phyloP scores from a whole-genome alignment of 2,113 vertebrate genomes.

The Desmodus rotundus region DNA sequence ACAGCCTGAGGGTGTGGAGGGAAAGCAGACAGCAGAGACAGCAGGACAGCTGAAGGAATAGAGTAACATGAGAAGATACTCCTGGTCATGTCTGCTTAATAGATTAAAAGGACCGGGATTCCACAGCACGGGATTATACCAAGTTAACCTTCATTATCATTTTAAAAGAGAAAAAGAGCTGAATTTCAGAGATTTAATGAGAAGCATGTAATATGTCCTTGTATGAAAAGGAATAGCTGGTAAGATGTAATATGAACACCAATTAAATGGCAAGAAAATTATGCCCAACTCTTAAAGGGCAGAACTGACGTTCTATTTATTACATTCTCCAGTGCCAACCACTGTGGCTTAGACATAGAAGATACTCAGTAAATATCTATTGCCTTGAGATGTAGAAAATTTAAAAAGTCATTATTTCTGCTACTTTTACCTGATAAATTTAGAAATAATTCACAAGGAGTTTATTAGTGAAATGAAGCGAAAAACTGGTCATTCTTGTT shows the following conservation, averaged over 20 bases:
- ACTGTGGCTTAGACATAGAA: not conserved
- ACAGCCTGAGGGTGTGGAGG: not conserved
- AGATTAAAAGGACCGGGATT: not conserved
- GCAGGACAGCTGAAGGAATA: not conserved
- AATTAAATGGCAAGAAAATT: not conserved
- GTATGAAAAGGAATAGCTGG: not conserved
- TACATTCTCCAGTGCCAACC: not conserved
- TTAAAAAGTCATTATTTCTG: not conserved
- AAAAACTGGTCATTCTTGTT: not conserved
- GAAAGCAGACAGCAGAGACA: not conserved
- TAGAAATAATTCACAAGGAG: constrained; percentile 4
- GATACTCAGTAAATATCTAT: not conserved
- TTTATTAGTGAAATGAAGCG: not conserved
- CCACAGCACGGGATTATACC: not conserved
- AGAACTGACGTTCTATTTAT: not conserved
- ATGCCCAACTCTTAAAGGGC: not conserved
- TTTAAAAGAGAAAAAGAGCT: not conserved
- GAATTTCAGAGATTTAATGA: constrained; percentile 10
- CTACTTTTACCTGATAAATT: not conserved
- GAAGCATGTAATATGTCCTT: not conserved
- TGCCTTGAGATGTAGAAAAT: not conserved
- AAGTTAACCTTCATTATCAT: not conserved
- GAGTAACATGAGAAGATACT: not conserved
- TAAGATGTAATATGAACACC: not conserved
- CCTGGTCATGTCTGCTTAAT: not conserved